Conservation (phyloP, 1,140 invertebrate genomes). For the Sminthurides bifidus region DNA sequence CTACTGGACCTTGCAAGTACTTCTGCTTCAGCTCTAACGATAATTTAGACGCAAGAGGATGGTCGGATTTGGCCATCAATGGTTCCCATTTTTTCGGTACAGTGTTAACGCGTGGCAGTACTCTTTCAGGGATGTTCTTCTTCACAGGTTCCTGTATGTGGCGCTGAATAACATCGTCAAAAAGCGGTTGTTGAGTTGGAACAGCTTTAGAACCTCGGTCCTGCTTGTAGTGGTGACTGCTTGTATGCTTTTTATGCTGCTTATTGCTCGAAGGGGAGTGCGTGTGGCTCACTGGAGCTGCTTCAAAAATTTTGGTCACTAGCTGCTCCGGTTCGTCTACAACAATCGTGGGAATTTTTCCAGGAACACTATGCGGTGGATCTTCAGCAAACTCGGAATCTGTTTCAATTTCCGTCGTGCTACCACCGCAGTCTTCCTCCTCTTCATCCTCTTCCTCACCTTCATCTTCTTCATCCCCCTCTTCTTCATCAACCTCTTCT, state of each 20-base stretch:
- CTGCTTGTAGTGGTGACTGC: neutral
- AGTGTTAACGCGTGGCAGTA: constrained; percentile 16
- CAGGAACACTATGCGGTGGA: constrained; percentile 31
- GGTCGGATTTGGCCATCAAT: constrained; percentile 43
- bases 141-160: constrained; percentile 23
- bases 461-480: constrained; percentile 37
- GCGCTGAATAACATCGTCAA: constrained; percentile 16
- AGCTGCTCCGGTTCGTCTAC: constrained; percentile 35
- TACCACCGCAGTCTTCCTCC: constrained; percentile 57
- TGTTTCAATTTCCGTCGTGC: constrained; percentile 78
- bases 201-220: neutral
- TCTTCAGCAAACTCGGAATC: constrained; percentile 82
- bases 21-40: constrained; percentile 72
- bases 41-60: constrained; percentile 69
- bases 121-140: constrained; percentile 8
- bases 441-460: constrained; percentile 38
- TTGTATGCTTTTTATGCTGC: neutral
- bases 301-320: constrained; percentile 16
- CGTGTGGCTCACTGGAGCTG: constrained; percentile 18
- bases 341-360: constrained; percentile 37
- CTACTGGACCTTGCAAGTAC: constrained; percentile 48
- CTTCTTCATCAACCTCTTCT: constrained; percentile 47
- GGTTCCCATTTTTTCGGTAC: constrained; percentile 31
- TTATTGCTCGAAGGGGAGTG: neutral
- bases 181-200: neutral